phyloP scores from a whole-genome alignment of 2,113 vertebrate species.

The Dryoscopus gambensis region DNA sequence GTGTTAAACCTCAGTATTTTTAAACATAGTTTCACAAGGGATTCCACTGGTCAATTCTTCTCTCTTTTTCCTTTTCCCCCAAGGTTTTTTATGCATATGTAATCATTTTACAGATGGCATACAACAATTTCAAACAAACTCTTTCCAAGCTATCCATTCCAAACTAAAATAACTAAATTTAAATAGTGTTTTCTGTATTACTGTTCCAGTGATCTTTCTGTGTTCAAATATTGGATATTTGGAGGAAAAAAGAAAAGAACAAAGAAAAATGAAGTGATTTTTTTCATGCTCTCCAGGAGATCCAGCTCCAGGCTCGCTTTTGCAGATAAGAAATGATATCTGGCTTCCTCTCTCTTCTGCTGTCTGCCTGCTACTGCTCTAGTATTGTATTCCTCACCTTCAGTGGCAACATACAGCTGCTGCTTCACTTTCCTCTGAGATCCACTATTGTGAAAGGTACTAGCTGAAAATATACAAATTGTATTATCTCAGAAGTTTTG shows the following conservation, averaged over 20 bases:
- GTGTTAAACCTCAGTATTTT: slow-evolving; percentile 54
- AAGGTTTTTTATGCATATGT: not conserved
- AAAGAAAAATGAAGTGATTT: rapidly evolving
- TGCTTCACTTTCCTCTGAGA: not conserved
- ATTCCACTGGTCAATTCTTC: slow-evolving; percentile 31
- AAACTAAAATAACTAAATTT: not conserved
- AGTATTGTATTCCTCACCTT: not conserved
- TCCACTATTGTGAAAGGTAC: not conserved
- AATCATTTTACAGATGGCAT: slow-evolving; percentile 7
- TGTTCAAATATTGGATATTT: not conserved
- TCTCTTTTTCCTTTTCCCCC: not conserved
- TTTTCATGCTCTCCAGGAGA: not conserved
- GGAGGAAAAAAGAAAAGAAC: not conserved
- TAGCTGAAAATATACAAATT: not conserved
- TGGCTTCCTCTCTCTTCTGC: not conserved
- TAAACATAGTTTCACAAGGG: slow-evolving; percentile 45
- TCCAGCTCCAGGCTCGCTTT: not conserved
- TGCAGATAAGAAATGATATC: not conserved
- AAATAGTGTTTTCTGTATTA: not conserved
- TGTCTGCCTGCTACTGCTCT: not conserved
- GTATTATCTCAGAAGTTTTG: not conserved
- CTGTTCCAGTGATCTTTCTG: not conserved
- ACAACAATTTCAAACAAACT: not conserved
- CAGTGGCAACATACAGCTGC: not conserved
- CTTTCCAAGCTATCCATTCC: not conserved